Evolutionary conservation across 2,797 vertebrate species (phyloP).

Genomic region (Sebastes steindachneri): DNA sequence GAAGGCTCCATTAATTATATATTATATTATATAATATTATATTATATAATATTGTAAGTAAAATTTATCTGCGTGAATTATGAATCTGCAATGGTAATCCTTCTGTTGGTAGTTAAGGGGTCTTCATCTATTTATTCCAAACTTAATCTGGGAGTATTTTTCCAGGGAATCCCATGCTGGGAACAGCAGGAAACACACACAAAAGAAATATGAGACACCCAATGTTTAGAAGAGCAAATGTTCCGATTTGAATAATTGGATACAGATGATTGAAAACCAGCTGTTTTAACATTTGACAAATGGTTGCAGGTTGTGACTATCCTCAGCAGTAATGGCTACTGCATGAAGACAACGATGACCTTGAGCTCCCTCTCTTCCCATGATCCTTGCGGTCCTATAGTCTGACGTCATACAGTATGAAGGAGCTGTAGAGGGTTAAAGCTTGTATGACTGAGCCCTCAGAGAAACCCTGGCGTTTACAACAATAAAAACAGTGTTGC

Average conservation of each 20-base stretch:
- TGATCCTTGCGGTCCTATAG: background rate
- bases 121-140: background rate
- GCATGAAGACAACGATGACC: background rate
- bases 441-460: background rate
- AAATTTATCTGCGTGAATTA: background rate
- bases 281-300: background rate
- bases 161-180: background rate
- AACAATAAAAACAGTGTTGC: background rate
- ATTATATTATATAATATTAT: too few species aligned
- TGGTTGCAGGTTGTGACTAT: background rate
- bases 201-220: background rate
- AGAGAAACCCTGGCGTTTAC: background rate
- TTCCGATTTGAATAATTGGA: background rate
- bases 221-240: background rate
- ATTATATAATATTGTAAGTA: too few species aligned
- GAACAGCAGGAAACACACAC: background rate
- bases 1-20: background rate
- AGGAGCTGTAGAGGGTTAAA: background rate
- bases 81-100: background rate
- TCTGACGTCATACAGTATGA: background rate
- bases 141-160: background rate
- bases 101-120: background rate
- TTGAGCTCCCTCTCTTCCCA: background rate
- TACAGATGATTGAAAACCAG: background rate
- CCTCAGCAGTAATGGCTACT: background rate